A percentile compares a stretch with the other conserved stretches of the same genome.
Evolutionary conservation across 2,113 vertebrate species (phyloP).

Genomic region (Addax nasomaculatus): DNA sequence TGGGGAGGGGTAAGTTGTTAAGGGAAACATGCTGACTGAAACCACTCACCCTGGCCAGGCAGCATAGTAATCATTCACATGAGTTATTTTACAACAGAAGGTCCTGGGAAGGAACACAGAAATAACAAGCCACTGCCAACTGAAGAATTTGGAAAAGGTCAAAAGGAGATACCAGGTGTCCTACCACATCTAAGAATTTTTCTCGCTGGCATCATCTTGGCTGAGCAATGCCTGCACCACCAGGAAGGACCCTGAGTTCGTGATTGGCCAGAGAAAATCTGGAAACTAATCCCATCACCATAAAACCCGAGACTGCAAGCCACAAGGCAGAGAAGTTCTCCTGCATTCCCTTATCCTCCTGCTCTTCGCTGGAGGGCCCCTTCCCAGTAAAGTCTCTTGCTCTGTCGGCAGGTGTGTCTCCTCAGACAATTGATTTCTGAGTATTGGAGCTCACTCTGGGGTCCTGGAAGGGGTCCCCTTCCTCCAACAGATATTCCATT

Average conservation of each 20-base stretch:
- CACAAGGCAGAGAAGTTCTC: background rate
- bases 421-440: background rate
- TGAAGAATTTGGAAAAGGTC: background rate
- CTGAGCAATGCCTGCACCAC: background rate
- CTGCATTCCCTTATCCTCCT: background rate
- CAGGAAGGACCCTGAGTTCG: background rate
- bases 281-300: background rate
- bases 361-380: rapidly evolving
- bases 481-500: background rate
- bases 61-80: background rate
- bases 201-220: background rate
- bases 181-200: background rate
- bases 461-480: background rate
- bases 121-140: background rate
- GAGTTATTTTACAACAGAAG: background rate
- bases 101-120: rapidly evolving
- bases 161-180: background rate
- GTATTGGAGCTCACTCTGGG: background rate
- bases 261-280: background rate
- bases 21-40: background rate
- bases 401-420: background rate
- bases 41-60: background rate
- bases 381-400: background rate
- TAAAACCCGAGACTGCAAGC: background rate
- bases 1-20: background rate